Conservation (phyloP, 2,888 invertebrate species). For the Drosophila glabriapex region DNA sequence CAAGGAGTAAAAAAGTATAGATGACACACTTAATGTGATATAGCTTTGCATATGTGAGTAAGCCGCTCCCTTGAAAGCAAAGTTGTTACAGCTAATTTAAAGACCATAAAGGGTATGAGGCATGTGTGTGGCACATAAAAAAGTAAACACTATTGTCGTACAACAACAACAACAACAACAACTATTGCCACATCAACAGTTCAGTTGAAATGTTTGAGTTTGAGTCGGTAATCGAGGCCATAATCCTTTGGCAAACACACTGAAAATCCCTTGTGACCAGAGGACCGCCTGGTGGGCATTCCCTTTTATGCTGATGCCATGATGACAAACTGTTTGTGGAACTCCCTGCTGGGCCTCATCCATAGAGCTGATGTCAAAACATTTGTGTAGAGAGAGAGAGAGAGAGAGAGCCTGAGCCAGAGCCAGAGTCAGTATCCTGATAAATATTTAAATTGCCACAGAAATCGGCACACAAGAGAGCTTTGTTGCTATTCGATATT, state of each 20-base stretch:
- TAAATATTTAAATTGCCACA: constrained; percentile 73
- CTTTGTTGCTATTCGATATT: constrained; percentile 7
- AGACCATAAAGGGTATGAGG: constrained; percentile 5
- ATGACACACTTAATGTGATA: constrained; percentile 1
- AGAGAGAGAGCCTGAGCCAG: background rate
- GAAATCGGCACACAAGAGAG: constrained; percentile 21
- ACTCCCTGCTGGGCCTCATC: constrained; percentile 13
- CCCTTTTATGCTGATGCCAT: constrained; percentile 29
- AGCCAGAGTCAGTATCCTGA: constrained; percentile 16
- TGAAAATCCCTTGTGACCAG: constrained; percentile 4
- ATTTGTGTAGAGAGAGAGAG: background rate
- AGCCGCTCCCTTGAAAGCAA: background rate
- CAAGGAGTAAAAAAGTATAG: background rate
- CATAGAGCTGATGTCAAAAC: constrained; percentile 53
- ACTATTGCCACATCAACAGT: constrained; percentile 3
- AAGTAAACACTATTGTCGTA: background rate
- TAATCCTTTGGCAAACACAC: constrained; percentile 38
- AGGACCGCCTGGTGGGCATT: constrained; percentile 7
- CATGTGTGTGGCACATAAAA: background rate
- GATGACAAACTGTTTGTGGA: constrained; percentile 45
- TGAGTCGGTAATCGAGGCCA: constrained; percentile 33
- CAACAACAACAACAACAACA: background rate
- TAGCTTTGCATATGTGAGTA: background rate
- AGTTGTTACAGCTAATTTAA: constrained; percentile 15
- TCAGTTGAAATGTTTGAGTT: constrained; percentile 36